A percentile compares a stretch with the other conserved stretches of the same genome.
phyloP scores from a whole-genome alignment of 1,140 invertebrate genomes.

The Notospermus geniculatus region DNA sequence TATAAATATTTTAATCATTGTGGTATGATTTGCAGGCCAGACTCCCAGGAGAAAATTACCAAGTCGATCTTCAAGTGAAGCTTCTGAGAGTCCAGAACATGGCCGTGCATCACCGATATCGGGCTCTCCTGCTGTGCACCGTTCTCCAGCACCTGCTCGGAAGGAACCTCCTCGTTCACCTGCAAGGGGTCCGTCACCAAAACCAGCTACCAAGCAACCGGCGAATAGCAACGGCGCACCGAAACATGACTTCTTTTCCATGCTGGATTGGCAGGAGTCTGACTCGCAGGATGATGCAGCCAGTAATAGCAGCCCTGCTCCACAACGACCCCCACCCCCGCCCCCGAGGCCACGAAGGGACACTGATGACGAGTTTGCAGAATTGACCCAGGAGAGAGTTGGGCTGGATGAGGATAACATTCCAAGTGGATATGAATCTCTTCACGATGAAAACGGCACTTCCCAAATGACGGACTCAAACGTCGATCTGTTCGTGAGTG shows the following conservation, averaged over 20 bases:
- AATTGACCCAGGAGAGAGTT: conserved; percentile 27
- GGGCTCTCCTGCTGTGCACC: no score
- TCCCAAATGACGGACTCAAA: no score
- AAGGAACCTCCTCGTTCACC: no score
- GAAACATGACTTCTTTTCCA: conserved; percentile 34
- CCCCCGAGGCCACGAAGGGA: conserved; percentile 52
- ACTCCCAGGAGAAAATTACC: not conserved
- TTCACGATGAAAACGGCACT: no score
- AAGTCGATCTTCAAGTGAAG: conserved; percentile 5
- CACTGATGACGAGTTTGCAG: conserved; percentile 43
- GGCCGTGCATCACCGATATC: no score
- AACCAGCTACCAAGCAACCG: no score
- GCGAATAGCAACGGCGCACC: no score
- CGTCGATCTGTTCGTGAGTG: no score
- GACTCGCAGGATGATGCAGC: conserved; percentile 1
- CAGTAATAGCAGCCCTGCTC: conserved; percentile 12
- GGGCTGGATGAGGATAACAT: conserved; percentile 11
- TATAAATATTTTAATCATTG: no score
- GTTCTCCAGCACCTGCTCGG: no score
- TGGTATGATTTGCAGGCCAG: no score
- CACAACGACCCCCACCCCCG: conserved; percentile 58
- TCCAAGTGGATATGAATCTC: not conserved
- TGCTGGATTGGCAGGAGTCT: conserved; percentile 36
- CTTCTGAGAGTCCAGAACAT: not conserved
- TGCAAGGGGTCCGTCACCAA: no score